Conservation (phyloP, 2,888 invertebrate genomes). For the Sesia bembeciformis region DNA sequence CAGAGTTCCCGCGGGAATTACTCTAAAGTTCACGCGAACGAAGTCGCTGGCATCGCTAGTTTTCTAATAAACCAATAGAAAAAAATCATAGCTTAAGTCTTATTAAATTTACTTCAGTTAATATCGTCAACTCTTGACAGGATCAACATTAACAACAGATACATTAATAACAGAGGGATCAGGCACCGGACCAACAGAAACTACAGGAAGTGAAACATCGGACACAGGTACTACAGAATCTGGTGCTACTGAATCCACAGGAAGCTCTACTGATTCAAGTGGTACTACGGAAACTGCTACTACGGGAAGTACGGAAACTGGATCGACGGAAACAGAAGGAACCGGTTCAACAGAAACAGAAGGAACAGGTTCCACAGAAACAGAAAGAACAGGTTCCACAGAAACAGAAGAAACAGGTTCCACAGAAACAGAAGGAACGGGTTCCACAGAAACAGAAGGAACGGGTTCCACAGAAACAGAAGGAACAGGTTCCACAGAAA, state of each 20-base stretch:
- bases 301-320: conserved; percentile 11
- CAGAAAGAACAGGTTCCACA: conserved; percentile 1
- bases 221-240: conserved; percentile 9
- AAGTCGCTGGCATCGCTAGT: too few species aligned
- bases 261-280: conserved; percentile 2
- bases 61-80: too few species aligned
- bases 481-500: conserved; percentile 4
- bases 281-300: conserved; percentile 8
- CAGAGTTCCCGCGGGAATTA: too few species aligned
- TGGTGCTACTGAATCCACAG: conserved; percentile 9
- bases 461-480: conserved; percentile 1
- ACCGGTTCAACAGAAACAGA: conserved; percentile 1
- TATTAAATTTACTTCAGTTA: too few species aligned
- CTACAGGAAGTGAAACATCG: conserved; percentile 3
- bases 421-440: conserved; percentile 3
- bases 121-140: neutral
- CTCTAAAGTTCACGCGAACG: too few species aligned
- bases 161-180: conserved; percentile 5
- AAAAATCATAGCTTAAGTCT: too few species aligned
- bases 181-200: conserved; percentile 7
- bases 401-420: neutral
- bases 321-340: neutral
- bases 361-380: conserved; percentile 4
- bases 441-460: neutral
- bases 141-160: conserved; percentile 4